Evolutionary conservation across 2,113 vertebrate genomes (phyloP), one percentile per base, ranked within the genome.

Genomic region (Siphamia tubifer): DNA sequence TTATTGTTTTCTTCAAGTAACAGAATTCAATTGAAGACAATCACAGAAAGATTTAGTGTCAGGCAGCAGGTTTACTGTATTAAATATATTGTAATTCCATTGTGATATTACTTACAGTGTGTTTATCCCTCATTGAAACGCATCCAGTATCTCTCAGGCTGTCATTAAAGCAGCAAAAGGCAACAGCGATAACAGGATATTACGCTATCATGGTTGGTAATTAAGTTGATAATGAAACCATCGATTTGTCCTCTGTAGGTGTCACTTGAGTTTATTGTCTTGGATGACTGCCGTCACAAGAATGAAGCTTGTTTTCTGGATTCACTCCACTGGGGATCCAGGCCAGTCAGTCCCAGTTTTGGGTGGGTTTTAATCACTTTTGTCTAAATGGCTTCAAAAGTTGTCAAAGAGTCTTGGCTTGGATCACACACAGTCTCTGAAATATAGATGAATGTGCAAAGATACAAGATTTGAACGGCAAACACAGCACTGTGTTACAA

Each of bases 161-260:
- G 64, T 58, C 71, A 62, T 73, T 81, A 28, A 66, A 74, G 55
- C 40, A 2, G 68, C 42, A 52, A 24, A 69, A 61, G 44, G 68
- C 24, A 54, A 38, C 34, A 4, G 51, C 35, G 74, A 39, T 53
- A 39, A 60, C 48, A 10, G 57, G 58, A 66, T 73, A 62, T 78
- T 62, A 54, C 32, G 40, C 56, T 56, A 66, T 80, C 66, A 36
- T 27, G 17, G 45, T 48, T 7, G 43, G 80, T 80, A 85, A 82
- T 85, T 68, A 81, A 66, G 70, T 68, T 83, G 63, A 82, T 90
- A 82, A 87, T 88, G 76, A 86, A 86, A 65, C 8, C 74, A 90
- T 92, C 30, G 84, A 90, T 90, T 87, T 62, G 56, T 53, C 39
- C 66, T 12, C 21, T 25, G 39, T 39, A 60, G 72, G 61, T 74